Evolutionary conservation across 2,888 invertebrate genomes (phyloP).

Genomic region (Sarcophaga carnaria): DNA sequence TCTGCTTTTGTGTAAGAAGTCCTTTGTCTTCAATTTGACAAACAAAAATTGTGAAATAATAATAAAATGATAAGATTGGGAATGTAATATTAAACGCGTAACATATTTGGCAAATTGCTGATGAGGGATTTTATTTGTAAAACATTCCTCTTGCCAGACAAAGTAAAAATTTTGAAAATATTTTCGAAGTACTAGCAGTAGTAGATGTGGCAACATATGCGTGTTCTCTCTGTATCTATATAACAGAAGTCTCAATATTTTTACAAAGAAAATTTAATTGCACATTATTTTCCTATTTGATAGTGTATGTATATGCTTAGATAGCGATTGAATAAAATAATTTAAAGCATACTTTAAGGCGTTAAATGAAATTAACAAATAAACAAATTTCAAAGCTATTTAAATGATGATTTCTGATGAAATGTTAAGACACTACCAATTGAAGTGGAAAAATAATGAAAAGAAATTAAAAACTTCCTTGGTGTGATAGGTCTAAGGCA

Average conservation of each 20-base stretch:
- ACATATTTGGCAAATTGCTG: conserved; percentile 60
- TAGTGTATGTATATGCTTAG: conserved; percentile 3
- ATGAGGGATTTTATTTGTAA: conserved; percentile 14
- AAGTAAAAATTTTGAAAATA: not conserved
- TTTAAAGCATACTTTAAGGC: conserved; percentile 45
- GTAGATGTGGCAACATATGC: conserved; percentile 25
- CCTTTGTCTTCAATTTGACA: not conserved
- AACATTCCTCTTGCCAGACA: not conserved
- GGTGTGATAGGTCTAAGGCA: too few species aligned
- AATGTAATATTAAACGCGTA: conserved; percentile 53
- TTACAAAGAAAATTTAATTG: conserved; percentile 50
- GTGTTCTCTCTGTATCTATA: not conserved
- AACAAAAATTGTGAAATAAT: conserved; percentile 17
- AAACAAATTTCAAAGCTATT: not conserved
- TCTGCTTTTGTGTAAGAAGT: not conserved
- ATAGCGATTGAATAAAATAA: conserved; percentile 18
- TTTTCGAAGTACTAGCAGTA: not conserved
- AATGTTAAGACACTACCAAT: too few species aligned
- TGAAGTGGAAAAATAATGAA: too few species aligned
- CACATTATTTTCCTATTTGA: conserved; percentile 20
- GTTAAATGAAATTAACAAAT: conserved; percentile 24
- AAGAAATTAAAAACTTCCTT: too few species aligned
- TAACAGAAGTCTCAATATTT: not conserved
- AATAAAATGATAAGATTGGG: not conserved
- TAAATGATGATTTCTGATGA: conserved; percentile 26